phyloP scores from a whole-genome alignment of 2,113 vertebrate genomes.

The Pan troglodytes region NHGRI_mPanTro3-v2.1_pri NC_072401.2:131558001-131558500 shows the following conservation, averaged over 20 bases:
- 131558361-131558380: background rate
- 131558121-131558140: background rate
- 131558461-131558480: no score
- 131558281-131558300: background rate
- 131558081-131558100: background rate
- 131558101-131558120: background rate
- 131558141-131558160: background rate
- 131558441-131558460: background rate
- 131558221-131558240: background rate
- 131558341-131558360: background rate
- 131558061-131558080: background rate
- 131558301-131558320: background rate
- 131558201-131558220: background rate
- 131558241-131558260: no score
- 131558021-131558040: background rate
- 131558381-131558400: background rate
- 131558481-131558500: no score
- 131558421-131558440: background rate
- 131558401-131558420: background rate
- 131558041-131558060: background rate
- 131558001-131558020: background rate
- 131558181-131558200: background rate
- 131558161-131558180: background rate
- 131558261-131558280: background rate
- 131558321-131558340: background rate